These are phyloP conservation scores for Hestina assimilis DNA, from an alignment of 1,140 invertebrate species.

Conservation along the genomic window DNA sequence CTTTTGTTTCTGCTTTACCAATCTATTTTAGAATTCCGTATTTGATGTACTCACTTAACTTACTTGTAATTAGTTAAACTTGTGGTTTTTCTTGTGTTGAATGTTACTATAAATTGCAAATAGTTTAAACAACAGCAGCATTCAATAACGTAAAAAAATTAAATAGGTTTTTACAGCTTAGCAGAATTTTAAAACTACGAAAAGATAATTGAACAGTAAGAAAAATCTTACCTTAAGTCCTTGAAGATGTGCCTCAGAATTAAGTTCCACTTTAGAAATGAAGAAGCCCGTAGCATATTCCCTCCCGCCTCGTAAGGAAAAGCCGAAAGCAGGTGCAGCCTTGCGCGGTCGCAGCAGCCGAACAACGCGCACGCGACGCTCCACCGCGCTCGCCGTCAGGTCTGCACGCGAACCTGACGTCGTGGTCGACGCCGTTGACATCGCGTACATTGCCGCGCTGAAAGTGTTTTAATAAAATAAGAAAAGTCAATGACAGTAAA, in stretches of 20 bases:
- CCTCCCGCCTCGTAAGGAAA: slow-evolving; percentile 92
- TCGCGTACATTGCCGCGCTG: slow-evolving; percentile 55
- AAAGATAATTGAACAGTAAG: not conserved
- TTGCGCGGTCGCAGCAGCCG: slow-evolving; percentile 66
- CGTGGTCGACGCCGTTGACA: slow-evolving; percentile 68
- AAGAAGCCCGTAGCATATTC: slow-evolving; percentile 96
- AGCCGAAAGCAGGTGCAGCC: slow-evolving; percentile 82
- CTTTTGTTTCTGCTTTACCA: not conserved
- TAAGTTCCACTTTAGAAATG: slow-evolving; percentile 91
- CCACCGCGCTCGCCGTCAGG: slow-evolving; percentile 34
- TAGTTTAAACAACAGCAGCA: no score
- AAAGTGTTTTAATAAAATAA: not conserved
- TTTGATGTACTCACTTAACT: not conserved
- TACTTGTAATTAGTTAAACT: no score
- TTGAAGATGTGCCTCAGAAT: slow-evolving; percentile 90
- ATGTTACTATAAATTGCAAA: no score
- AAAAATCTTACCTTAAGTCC: slow-evolving; percentile 85
- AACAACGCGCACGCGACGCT: slow-evolving; percentile 66
- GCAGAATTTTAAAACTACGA: no score
- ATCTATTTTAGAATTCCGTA: not conserved
- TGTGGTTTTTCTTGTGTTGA: no score
- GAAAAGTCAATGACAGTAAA: no score
- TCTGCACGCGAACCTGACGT: slow-evolving; percentile 57
- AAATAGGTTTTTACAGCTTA: no score
- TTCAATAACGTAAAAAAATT: no score